phyloP scores from a whole-genome alignment of 2,797 vertebrate genomes.

The Tragelaphus eurycerus region DNA sequence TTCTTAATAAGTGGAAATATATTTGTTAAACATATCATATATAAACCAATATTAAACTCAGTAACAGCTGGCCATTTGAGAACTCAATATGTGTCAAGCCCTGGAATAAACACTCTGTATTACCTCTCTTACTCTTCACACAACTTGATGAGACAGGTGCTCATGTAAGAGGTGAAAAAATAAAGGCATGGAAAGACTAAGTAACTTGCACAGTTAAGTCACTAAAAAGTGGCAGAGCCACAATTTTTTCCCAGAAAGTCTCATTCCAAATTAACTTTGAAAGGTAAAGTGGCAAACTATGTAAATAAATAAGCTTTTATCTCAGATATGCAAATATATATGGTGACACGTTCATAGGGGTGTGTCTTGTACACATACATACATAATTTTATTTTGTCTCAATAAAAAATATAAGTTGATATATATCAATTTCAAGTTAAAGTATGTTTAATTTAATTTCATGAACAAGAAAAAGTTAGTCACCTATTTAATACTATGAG shows the following conservation, averaged over 20 bases:
- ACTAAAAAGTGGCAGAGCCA: background rate
- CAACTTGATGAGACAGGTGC: background rate
- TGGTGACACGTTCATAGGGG: background rate
- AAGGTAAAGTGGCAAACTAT: background rate
- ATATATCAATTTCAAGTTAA: conserved; percentile 10
- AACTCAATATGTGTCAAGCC: background rate
- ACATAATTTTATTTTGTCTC: background rate
- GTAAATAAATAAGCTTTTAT: background rate
- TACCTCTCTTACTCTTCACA: background rate
- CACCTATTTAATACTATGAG: background rate
- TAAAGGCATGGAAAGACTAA: background rate
- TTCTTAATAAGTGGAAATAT: background rate
- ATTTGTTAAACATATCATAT: background rate
- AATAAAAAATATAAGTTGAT: background rate
- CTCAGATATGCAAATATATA: background rate
- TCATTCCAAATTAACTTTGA: background rate
- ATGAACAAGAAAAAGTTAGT: background rate
- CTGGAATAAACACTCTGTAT: background rate
- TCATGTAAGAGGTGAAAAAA: background rate
- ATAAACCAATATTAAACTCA: background rate
- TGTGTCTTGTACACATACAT: background rate
- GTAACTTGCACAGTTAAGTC: background rate
- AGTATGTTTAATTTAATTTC: conserved; percentile 16
- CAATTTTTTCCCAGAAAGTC: background rate
- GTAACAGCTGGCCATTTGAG: background rate